These are phyloP conservation scores for Palythoa grandiflora DNA, from an alignment of 92 coral and sea anemone genomes.

Conservation along the genomic window DNA sequence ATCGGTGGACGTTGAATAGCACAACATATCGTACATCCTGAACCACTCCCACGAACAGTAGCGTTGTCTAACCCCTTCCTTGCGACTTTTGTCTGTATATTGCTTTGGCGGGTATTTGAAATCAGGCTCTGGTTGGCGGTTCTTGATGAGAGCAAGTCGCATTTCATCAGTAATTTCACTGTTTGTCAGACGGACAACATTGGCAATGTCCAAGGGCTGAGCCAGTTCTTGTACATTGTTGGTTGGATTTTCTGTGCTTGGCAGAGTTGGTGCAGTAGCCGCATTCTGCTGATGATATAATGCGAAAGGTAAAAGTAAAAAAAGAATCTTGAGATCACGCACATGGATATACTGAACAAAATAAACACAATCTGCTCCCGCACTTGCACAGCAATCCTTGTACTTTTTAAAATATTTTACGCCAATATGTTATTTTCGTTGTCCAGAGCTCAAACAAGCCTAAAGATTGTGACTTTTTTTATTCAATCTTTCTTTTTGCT, in stretches of 20 bases:
- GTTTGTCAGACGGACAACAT: constrained; percentile 34
- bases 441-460: constrained; percentile 20
- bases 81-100: constrained; percentile 62
- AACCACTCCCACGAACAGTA: constrained; percentile 69
- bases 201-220: constrained; percentile 40
- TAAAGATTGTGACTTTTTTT: constrained; percentile 32
- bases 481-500: constrained; percentile 28
- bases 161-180: constrained; percentile 44
- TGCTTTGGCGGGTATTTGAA: constrained; percentile 57
- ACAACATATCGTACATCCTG: constrained; percentile 64
- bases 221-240: constrained; percentile 27
- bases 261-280: constrained; percentile 33
- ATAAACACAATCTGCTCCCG: constrained; percentile 30
- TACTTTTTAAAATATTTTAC: constrained; percentile 6
- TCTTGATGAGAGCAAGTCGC: constrained; percentile 43
- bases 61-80: constrained; percentile 64
- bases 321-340: constrained; percentile 21
- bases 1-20: constrained; percentile 70
- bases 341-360: constrained; percentile 35
- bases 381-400: constrained; percentile 37
- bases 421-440: constrained; percentile 33
- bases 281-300: constrained; percentile 40
- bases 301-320: constrained; percentile 37
- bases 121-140: constrained; percentile 58
- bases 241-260: constrained; percentile 25